phyloP scores from a whole-genome alignment of 1,140 invertebrate species.

The Magallana gigas region DNA sequence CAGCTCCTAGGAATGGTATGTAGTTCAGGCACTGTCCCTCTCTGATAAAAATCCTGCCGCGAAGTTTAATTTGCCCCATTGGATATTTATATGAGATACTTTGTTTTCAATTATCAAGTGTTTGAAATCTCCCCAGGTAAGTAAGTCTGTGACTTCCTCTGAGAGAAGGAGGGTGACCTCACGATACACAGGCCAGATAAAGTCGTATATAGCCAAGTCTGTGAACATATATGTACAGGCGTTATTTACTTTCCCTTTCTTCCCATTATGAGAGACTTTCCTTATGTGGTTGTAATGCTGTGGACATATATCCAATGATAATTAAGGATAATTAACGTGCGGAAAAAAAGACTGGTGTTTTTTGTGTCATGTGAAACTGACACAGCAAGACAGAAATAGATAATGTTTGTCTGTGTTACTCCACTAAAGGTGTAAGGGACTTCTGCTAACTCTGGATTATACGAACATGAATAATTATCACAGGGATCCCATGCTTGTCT shows the following conservation, averaged over 20 bases:
- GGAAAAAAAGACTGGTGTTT: background rate
- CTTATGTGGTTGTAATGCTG: background rate
- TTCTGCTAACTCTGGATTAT: background rate
- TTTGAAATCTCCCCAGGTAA: conserved; percentile 30
- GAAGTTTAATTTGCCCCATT: background rate
- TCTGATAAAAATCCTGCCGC: background rate
- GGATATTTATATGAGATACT: conserved; percentile 1
- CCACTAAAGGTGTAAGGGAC: conserved; percentile 2
- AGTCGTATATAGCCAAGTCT: background rate
- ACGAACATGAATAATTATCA: background rate
- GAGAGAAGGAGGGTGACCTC: background rate
- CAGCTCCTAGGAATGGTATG: background rate
- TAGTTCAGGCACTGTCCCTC: background rate
- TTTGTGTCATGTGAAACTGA: conserved; percentile 9
- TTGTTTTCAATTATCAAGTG: conserved; percentile 24
- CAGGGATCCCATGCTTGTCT: background rate
- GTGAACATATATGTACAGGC: background rate
- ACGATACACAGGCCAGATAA: background rate
- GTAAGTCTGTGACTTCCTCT: background rate
- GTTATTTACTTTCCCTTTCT: background rate
- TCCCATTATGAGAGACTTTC: background rate
- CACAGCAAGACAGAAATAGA: background rate
- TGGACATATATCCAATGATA: background rate
- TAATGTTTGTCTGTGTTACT: background rate
- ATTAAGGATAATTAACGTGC: background rate